Evolutionary conservation across 2,888 invertebrate genomes (phyloP).

Genomic region (Eupeodes latifasciatus): DNA sequence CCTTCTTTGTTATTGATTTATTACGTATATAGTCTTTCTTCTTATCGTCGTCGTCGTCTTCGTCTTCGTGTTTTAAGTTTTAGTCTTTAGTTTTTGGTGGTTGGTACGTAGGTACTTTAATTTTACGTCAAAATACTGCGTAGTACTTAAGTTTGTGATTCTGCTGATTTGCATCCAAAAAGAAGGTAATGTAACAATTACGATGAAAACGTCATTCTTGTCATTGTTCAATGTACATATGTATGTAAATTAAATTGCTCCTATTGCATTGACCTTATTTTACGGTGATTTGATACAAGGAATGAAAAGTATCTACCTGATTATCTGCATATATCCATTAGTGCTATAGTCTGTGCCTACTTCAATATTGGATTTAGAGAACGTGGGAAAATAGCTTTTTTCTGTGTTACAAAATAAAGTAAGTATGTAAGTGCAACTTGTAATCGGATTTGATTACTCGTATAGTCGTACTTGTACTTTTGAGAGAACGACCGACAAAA

Average conservation of each 20-base stretch:
- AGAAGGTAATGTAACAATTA: slow-evolving; percentile 34
- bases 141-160: slow-evolving; percentile 37
- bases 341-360: background rate
- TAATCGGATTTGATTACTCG: slow-evolving; percentile 8
- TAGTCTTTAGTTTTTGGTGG: slow-evolving; percentile 8
- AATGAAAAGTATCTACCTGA: slow-evolving; percentile 6
- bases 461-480: too few relatives aligned
- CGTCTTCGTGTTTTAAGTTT: background rate
- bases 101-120: slow-evolving; percentile 10
- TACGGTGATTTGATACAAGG: slow-evolving; percentile 28
- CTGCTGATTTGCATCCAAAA: background rate
- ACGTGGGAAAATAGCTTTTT: slow-evolving; percentile 31
- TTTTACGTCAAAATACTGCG: slow-evolving; percentile 25
- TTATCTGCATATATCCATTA: too few relatives aligned
- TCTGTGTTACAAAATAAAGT: background rate
- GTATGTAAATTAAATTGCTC: slow-evolving; percentile 73
- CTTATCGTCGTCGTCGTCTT: background rate
- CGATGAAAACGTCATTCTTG: background rate
- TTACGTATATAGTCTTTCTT: slow-evolving; percentile 5
- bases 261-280: slow-evolving; percentile 72
- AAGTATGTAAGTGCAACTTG: slow-evolving; percentile 9
- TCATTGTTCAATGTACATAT: slow-evolving; percentile 31
- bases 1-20: slow-evolving; percentile 63
- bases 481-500: background rate
- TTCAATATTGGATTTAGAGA: slow-evolving; percentile 12